Base-by-base conservation (phyloP, 2,113 vertebrate species). In the Rhinoderma darwinii region DNA sequence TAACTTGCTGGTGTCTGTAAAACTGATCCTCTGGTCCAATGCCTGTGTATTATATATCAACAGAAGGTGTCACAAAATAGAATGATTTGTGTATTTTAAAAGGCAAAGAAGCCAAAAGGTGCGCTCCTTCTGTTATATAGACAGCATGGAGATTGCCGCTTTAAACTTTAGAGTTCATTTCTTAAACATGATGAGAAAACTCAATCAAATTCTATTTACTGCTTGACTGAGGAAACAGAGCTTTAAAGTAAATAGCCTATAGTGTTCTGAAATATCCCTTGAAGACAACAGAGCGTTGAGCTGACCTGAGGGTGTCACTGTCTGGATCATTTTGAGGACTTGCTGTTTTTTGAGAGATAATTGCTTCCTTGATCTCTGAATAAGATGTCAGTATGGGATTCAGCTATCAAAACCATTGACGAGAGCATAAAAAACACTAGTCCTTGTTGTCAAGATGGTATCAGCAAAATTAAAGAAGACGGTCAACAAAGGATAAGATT, bases 351-450 rank as follows among this genome's bases (percentile, higher is more conserved):
- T 43, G 32, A 73, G 47, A 86, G 43, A 79, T 86, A 81, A 86
- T 86, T 86, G 76, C 85, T 74, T 81, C 85, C 66, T 86, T 86
- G 85, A 86, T 86, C 85, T 86, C 50, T 37, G 77, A 86, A 79
- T 86, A 81, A 86, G 84, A 86, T 86, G 85, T 86, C 59, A 18
- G 77, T 81, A n/a, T 82, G 85, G 77, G 66, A 56, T 81, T 73
- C 50, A 44, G 85, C 35, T 59, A 56, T 81, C 37, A 56, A 80
- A 80, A 72, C 35, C 63, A 51, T 70, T 73, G 59, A 72, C 25
- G 47, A 54, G 44, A 61, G 30, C 66, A 59, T 37, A 59, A 41
- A 35, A 84, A 59, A 41, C n/a, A 47, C 14, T 2, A 4, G 37
- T 76, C 32, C 72, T 63, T 56, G 54, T 63, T 84, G 37, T 76